Conservation (phyloP, 2,113 vertebrate genomes). For the Gallinago paraguaiae region DNA sequence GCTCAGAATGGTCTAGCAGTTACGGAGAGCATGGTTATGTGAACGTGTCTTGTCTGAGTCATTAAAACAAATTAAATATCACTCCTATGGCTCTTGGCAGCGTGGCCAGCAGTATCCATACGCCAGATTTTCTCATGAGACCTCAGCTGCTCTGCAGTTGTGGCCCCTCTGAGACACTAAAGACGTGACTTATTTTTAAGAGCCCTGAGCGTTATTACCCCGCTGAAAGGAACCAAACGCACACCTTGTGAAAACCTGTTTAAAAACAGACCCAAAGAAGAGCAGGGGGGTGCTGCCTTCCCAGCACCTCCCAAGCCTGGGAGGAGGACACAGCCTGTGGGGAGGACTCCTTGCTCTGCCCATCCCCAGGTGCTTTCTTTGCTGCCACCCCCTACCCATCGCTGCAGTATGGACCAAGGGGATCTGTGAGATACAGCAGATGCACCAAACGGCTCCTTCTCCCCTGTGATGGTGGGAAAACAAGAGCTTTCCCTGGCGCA, state of each 20-base stretch:
- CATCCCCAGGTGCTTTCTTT: background rate
- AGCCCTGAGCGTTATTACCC: background rate
- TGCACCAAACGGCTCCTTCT: background rate
- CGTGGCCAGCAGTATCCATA: background rate
- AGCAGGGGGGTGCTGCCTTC: no score
- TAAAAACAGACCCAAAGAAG: background rate
- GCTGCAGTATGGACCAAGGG: rapidly evolving
- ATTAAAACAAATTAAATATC: background rate
- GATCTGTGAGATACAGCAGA: background rate
- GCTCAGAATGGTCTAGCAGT: background rate
- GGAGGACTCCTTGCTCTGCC: background rate
- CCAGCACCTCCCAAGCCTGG: background rate
- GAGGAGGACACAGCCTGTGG: no score
- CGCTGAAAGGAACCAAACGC: background rate
- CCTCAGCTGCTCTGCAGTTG: background rate
- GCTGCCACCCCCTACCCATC: background rate
- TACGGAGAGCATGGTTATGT: rapidly evolving
- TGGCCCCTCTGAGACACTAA: background rate
- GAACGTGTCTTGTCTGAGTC: background rate
- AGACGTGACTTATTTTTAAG: background rate
- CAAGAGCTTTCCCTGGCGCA: rapidly evolving
- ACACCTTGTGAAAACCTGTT: background rate
- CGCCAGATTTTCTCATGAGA: rapidly evolving
- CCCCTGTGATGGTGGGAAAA: rapidly evolving
- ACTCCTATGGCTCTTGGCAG: background rate